phyloP scores from a whole-genome alignment of 92 coral and sea anemone species.

The Paragorgia papillata region DNA sequence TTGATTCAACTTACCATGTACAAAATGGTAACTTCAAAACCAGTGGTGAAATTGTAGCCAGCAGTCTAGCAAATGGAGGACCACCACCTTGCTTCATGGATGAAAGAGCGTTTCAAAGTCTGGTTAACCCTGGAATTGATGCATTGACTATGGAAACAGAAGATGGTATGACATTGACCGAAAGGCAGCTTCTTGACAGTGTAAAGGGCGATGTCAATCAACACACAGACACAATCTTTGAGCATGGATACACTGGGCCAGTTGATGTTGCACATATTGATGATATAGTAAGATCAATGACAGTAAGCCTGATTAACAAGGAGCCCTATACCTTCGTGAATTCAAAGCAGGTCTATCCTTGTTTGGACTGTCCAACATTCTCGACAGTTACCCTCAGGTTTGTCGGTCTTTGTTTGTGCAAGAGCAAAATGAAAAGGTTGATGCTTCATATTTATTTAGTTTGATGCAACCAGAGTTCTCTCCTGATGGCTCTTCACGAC shows the following conservation, averaged over 20 bases:
- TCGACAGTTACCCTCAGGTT: not conserved
- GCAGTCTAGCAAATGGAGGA: conserved; percentile 64
- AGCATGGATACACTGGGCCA: conserved; percentile 40
- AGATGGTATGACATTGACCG: not conserved
- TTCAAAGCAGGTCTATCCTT: conserved; percentile 25
- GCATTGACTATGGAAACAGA: not conserved
- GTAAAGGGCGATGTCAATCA: not conserved
- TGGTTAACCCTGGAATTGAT: conserved; percentile 5
- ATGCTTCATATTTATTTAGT: conserved; percentile 27
- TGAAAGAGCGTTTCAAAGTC: conserved; percentile 49
- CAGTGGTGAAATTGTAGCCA: conserved; percentile 67
- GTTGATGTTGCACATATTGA: conserved; percentile 12
- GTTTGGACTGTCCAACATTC: conserved; percentile 10
- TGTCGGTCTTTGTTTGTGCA: conserved; percentile 12
- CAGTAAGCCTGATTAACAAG: conserved; percentile 13
- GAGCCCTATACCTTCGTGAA: conserved; percentile 27
- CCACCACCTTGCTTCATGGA: conserved; percentile 65
- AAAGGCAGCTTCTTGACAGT: not conserved
- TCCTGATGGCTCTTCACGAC: not conserved
- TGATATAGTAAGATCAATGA: conserved; percentile 7
- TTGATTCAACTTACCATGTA: conserved; percentile 27
- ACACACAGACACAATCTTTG: not conserved
- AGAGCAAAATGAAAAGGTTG: conserved; percentile 2
- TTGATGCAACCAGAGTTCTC: conserved; percentile 28
- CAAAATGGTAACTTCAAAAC: conserved; percentile 48